Base-by-base conservation (phyloP, 1,140 invertebrate species). In the Leguminivora glycinivorella region DNA sequence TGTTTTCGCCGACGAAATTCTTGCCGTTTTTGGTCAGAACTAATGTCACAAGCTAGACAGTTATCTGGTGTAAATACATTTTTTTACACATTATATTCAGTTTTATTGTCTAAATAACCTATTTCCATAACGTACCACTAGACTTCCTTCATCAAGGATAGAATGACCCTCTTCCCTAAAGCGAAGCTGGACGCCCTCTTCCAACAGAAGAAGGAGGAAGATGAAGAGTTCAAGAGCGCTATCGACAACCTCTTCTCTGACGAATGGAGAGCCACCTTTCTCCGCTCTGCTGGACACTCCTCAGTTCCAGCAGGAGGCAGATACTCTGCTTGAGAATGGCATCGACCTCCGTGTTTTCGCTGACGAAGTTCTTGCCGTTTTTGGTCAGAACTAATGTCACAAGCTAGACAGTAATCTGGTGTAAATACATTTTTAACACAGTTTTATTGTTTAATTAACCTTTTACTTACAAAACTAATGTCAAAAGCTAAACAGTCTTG, bases 231-330 rank as follows among this genome's bases (percentile, higher is more conserved):
- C 80, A 83, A 66, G 24, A 68, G 70, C 0, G 83, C 87, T 19
- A 85, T 91, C 70, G 78, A 83, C 9, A 88, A 83, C 26, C 76
- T 91, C 0, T 19, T 81, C n/a, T 81, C 79, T 22, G 83, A 87
- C 0, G 87, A 91, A 71, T 91, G 81, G 81, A 34, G 74, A 0
- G 10, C 75, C 9, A 68, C 84, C 1, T 31, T 85, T 79, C 72
- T 43, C 24, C 25, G 85, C 88, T 29, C 77, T 91, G 0, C 82
- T 81, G 81, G 69, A 83, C 0, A 90, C 74, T 66, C 78, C 82
- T 9, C 71, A 69, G 0, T 91, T 91, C 80, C 76, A 83, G n/a
- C 71, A 69, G 1, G 89, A 91, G 72, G 78, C 80, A 0, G 52
- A 79, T 0, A 77, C 71, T 7, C 73, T 91, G 9, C 67, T 40